Conservation (phyloP, 2,888 invertebrate species). For the Aproaerema taeniolella region DNA sequence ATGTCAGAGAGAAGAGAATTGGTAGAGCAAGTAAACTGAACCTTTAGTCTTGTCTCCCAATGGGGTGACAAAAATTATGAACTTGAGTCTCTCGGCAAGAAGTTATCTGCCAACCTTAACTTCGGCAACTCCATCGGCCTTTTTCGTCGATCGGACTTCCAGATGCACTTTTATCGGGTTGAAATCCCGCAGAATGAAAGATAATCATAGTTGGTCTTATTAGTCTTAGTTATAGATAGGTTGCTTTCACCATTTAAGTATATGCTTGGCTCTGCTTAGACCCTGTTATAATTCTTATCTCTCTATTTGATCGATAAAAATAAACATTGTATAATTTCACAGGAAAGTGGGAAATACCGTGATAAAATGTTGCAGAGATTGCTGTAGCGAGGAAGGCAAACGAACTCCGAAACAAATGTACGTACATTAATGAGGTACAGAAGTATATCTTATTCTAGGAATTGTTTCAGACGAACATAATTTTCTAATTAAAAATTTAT, state of each 20-base stretch:
- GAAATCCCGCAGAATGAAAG: too few relatives aligned
- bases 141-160: too few relatives aligned
- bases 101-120: too few relatives aligned
- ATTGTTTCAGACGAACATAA: neutral
- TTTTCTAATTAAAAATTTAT: neutral
- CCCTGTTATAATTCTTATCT: neutral
- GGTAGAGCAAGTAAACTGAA: neutral
- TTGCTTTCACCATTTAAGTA: too few relatives aligned
- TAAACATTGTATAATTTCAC: constrained; percentile 14
- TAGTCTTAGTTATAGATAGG: too few relatives aligned
- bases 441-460: neutral
- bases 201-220: too few relatives aligned
- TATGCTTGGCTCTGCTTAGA: too few relatives aligned
- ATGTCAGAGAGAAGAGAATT: neutral
- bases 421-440: neutral
- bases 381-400: constrained; percentile 22
- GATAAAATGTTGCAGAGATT: constrained; percentile 30
- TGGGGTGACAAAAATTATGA: neutral
- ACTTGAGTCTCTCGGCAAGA: too few relatives aligned
- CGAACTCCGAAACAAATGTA: constrained; percentile 7
- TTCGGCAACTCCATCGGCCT: too few relatives aligned
- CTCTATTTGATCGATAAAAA: neutral
- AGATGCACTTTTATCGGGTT: too few relatives aligned
- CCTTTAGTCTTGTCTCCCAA: too few relatives aligned
- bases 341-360: constrained; percentile 20